phyloP scores from a whole-genome alignment of 2,113 vertebrate species.

The Rhombomys opimus region DNA sequence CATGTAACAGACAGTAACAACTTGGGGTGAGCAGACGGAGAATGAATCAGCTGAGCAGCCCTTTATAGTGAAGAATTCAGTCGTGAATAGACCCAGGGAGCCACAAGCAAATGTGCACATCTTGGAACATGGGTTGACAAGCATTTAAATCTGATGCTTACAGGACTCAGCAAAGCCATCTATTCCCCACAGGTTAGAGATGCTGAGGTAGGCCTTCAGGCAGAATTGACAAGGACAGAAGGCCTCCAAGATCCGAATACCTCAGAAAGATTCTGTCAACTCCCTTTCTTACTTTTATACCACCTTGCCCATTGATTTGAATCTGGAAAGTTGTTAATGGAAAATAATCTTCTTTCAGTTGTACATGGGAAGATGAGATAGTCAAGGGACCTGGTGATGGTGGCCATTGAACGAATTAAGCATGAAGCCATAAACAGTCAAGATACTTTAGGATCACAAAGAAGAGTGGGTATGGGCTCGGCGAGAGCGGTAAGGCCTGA shows the following conservation, averaged over 20 bases:
- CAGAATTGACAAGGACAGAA: background rate
- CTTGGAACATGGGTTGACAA: background rate
- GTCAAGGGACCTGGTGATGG: background rate
- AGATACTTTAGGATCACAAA: background rate
- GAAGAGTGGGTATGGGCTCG: background rate
- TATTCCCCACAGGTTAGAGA: background rate
- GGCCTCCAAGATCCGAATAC: background rate
- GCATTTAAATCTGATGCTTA: background rate
- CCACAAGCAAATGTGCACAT: background rate
- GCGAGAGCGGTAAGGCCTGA: background rate
- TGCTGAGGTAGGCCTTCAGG: background rate
- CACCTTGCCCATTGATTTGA: background rate
- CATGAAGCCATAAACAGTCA: background rate
- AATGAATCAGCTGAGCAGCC: background rate
- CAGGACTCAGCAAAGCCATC: background rate
- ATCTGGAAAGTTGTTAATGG: background rate
- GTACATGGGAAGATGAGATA: background rate
- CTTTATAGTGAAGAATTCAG: constrained; percentile 38
- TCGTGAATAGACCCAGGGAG: background rate
- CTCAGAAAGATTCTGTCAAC: background rate
- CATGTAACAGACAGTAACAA: background rate
- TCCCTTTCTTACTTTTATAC: background rate
- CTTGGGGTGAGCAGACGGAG: background rate
- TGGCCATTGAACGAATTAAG: background rate
- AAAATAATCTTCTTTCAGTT: background rate